phyloP scores from a whole-genome alignment of 2,888 invertebrate species.

The Kuschelorhynchus macadamiae region DNA sequence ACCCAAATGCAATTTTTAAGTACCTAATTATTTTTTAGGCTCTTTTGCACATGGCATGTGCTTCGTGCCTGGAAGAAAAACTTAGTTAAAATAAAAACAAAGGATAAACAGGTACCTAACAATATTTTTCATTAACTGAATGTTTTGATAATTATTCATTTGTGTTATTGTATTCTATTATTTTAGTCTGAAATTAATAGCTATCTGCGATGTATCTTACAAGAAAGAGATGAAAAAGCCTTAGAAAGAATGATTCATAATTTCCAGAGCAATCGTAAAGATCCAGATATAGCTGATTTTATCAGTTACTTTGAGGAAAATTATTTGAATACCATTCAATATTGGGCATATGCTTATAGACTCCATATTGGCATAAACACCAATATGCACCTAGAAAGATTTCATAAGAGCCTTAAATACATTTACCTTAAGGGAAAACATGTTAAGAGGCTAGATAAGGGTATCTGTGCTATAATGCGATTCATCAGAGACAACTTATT shows the following conservation, averaged over 20 bases:
- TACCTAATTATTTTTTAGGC: conserved; percentile 2
- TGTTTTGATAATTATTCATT: background rate
- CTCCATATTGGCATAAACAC: conserved; percentile 53
- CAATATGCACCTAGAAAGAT: conserved; percentile 55
- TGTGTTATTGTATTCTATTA: background rate
- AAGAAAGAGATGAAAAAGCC: conserved; percentile 48
- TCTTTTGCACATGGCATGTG: conserved; percentile 7
- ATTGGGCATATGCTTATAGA: conserved; percentile 54
- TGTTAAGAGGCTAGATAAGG: conserved; percentile 53
- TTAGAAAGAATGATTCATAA: conserved; percentile 49
- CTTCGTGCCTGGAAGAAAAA: background rate
- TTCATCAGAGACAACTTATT: conserved; percentile 53
- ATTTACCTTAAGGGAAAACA: conserved; percentile 54
- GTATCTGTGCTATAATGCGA: conserved; percentile 52
- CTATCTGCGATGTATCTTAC: conserved; percentile 40
- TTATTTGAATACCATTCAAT: conserved; percentile 44
- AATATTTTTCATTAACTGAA: background rate
- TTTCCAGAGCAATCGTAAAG: conserved; percentile 33
- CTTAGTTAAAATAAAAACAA: background rate
- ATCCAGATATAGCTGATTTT: conserved; percentile 49
- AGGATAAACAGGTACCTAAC: background rate
- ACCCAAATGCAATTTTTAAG: conserved; percentile 20
- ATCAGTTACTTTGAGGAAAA: conserved; percentile 51
- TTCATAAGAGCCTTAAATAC: conserved; percentile 55
- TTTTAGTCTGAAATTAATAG: conserved; percentile 39